Conservation (phyloP, 2,888 invertebrate species). For the Apoda limacodes region DNA sequence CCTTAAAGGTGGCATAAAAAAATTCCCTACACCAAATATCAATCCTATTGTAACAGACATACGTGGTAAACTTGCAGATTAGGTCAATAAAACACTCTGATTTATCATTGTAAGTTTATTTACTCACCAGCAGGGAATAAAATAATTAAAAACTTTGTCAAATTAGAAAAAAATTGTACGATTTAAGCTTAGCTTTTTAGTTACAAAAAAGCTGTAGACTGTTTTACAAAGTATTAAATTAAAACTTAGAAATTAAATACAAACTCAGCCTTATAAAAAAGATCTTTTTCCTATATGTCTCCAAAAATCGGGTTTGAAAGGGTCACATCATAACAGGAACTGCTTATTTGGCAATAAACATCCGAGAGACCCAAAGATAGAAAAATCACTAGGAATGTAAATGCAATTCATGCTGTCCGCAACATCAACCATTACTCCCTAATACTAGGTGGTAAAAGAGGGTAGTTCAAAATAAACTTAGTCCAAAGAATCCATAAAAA, state of each 20-base stretch:
- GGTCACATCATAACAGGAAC: constrained; percentile 43
- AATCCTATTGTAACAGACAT: too few relatives aligned
- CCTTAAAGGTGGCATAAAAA: too few relatives aligned
- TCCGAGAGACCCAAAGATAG: constrained; percentile 35
- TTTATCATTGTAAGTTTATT: too few relatives aligned
- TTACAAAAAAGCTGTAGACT: constrained; percentile 45
- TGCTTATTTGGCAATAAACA: constrained; percentile 56
- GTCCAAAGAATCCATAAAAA: constrained; percentile 36
- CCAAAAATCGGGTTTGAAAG: constrained; percentile 47
- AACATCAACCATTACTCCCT: constrained; percentile 38
- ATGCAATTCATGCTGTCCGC: constrained; percentile 33
- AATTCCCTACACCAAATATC: too few relatives aligned
- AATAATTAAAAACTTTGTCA: constrained; percentile 60
- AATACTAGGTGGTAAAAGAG: constrained; percentile 18
- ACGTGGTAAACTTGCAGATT: too few relatives aligned
- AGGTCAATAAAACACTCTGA: too few relatives aligned
- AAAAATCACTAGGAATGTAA: constrained; percentile 63
- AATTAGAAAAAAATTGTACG: constrained; percentile 64
- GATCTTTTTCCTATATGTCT: constrained; percentile 58
- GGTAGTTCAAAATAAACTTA: constrained; percentile 29
- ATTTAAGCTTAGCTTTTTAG: constrained; percentile 44
- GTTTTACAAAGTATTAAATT: constrained; percentile 58
- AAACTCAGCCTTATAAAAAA: constrained; percentile 68
- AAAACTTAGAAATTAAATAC: constrained; percentile 59
- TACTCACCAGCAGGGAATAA: constrained; percentile 61